These are phyloP conservation scores for Microctenopoma stevenorrisi DNA, from an alignment of 2,797 vertebrate species.

Conservation along the genomic window DNA sequence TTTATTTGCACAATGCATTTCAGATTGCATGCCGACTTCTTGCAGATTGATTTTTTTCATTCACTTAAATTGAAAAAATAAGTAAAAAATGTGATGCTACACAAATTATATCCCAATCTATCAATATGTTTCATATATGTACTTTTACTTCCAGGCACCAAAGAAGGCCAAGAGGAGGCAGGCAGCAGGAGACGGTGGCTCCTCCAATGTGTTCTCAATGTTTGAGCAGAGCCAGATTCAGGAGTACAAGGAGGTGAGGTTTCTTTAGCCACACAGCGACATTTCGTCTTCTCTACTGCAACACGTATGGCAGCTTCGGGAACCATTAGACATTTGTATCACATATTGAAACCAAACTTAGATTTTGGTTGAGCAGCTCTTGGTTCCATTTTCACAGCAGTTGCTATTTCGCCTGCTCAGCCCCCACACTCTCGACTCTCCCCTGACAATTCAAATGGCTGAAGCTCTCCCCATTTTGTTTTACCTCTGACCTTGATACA, in stretches of 20 bases:
- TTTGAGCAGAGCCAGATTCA: constrained; percentile 98
- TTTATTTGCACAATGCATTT: background rate
- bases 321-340: background rate
- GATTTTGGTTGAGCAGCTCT: constrained; percentile 32
- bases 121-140: no score
- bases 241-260: constrained; percentile 94
- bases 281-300: background rate
- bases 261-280: constrained; percentile 63
- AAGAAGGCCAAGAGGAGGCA: constrained; percentile 95
- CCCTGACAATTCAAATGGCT: constrained; percentile 59
- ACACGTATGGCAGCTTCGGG: background rate
- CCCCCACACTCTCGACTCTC: constrained; percentile 4
- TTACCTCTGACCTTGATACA: constrained; percentile 54
- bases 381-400: constrained; percentile 62
- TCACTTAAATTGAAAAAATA: background rate
- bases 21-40: background rate
- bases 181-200: constrained; percentile 89
- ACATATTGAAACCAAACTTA: constrained; percentile 36
- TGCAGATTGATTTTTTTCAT: no score
- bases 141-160: constrained; percentile 85
- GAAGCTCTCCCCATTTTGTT: constrained; percentile 35
- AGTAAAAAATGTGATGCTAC: no score
- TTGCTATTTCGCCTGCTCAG: constrained; percentile 51
- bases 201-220: constrained; percentile 97
- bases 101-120: no score